These are phyloP conservation scores for Chaenodraco wilsoni DNA, from an alignment of 2,797 vertebrate genomes.

Conservation along the genomic window DNA sequence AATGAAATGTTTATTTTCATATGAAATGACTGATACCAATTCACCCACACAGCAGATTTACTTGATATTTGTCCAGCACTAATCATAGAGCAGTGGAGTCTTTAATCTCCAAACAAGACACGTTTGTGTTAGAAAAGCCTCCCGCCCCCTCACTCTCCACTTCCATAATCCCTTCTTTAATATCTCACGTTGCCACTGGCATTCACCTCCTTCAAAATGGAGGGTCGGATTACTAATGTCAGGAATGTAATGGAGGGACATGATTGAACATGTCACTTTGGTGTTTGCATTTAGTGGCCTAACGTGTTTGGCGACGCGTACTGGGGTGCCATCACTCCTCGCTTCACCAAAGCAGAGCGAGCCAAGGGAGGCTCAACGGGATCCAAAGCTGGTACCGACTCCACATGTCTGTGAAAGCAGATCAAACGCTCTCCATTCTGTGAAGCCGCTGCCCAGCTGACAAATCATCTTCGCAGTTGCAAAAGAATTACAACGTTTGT, in stretches of 20 bases:
- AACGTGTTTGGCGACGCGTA: slow-evolving; percentile 36
- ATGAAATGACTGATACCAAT: slow-evolving; percentile 22
- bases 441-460: slow-evolving; percentile 63
- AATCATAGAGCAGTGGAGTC: slow-evolving; percentile 44
- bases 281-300: slow-evolving; percentile 45
- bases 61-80: slow-evolving; percentile 47
- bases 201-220: slow-evolving; percentile 65
- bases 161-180: slow-evolving; percentile 74
- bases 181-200: slow-evolving; percentile 68
- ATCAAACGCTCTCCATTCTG: slow-evolving; percentile 50
- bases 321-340: slow-evolving; percentile 32
- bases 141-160: slow-evolving; percentile 52
- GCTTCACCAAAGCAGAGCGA: slow-evolving; percentile 8
- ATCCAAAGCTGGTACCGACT: slow-evolving; percentile 40
- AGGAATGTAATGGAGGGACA: slow-evolving; percentile 60
- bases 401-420: slow-evolving; percentile 41
- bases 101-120: slow-evolving; percentile 74
- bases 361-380: slow-evolving; percentile 39
- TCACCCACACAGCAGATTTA: slow-evolving; percentile 12
- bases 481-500: slow-evolving; percentile 51
- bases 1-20: slow-evolving; percentile 21
- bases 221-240: slow-evolving; percentile 65
- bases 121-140: slow-evolving; percentile 54
- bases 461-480: slow-evolving; percentile 62
- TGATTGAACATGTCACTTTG: slow-evolving; percentile 62